Base-by-base conservation (phyloP, 2,113 vertebrate species). In the Toxostoma redivivum region DNA sequence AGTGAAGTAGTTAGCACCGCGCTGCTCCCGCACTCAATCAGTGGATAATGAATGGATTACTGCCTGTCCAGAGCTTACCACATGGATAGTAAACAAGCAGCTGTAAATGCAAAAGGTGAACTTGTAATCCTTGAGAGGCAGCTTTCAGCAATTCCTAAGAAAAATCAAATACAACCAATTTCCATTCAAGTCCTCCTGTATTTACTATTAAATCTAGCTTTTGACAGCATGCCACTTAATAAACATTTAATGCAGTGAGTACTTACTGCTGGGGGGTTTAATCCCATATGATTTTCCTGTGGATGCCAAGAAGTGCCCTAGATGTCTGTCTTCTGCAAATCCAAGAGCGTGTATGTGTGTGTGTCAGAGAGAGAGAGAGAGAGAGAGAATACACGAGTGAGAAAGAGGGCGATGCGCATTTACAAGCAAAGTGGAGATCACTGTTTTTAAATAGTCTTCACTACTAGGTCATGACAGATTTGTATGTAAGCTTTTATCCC, bases 361-460 rank as follows among this genome's bases (percentile, higher is more conserved):
- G 47, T 79, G 77, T 71, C 11, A 65, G n/a, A 47, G 48, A 30
- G 50, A 54, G 53, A 51, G 50, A 56, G 66, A 56, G 77, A 62
- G 65, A 74, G 66, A 69, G 78, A 81, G 42, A 82, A 81, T 22
- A 28, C 28, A 35, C 33, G 92, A 93, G 92, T 80, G 94, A 94
- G 91, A 89, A 79, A 50, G 86, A 94, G 86, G 56, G 86, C 16
- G 91, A 95, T 95, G 91, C 33, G 48, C 88, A 67, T 96, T 90
- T 93, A 94, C 82, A 74, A 95, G 92, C 95, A 84, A 90, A 95
- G 92, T 92, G 92, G 53, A 92, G 94, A 96, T 62, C 94, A 79
- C 76, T 95, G 91, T 87, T 96, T 95, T 96, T 95, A 95, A 97
- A 95, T 92, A 96, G 86, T 66, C 93, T 90, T 95, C 89, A 80